These are phyloP conservation scores for Athene cunicularia DNA, from an alignment of 2,113 vertebrate species.

Conservation along the genomic window DNA sequence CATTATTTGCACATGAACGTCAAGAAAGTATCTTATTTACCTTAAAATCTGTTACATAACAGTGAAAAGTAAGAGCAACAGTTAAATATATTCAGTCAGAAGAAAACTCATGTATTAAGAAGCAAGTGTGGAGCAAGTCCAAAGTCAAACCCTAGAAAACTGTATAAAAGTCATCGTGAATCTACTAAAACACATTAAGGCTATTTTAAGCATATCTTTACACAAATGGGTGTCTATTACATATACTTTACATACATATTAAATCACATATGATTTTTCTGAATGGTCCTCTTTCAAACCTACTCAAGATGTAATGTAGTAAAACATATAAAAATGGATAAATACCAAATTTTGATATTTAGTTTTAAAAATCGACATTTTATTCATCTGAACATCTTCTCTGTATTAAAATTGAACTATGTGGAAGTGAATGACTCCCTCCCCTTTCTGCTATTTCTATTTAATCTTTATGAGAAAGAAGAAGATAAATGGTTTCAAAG, in stretches of 20 bases:
- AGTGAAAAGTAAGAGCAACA: not conserved
- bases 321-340: not conserved
- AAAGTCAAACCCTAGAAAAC: not conserved
- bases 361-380: accelerated
- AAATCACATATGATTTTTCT: not conserved
- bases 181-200: not conserved
- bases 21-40: not conserved
- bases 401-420: not conserved
- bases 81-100: not conserved
- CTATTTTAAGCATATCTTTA: not conserved
- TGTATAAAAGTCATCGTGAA: not conserved
- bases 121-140: not conserved
- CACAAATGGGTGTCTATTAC: not conserved
- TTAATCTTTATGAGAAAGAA: not conserved
- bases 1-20: not conserved
- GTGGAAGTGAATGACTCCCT: not conserved
- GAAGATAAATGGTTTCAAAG: not conserved
- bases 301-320: not conserved
- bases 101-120: not conserved
- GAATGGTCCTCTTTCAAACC: not conserved
- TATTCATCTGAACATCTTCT: not conserved
- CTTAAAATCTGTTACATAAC: not conserved
- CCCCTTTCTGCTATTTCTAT: not conserved
- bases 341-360: not conserved
- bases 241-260: not conserved